phyloP scores from a whole-genome alignment of 2,797 vertebrate genomes.

The Coilia nasus region DNA sequence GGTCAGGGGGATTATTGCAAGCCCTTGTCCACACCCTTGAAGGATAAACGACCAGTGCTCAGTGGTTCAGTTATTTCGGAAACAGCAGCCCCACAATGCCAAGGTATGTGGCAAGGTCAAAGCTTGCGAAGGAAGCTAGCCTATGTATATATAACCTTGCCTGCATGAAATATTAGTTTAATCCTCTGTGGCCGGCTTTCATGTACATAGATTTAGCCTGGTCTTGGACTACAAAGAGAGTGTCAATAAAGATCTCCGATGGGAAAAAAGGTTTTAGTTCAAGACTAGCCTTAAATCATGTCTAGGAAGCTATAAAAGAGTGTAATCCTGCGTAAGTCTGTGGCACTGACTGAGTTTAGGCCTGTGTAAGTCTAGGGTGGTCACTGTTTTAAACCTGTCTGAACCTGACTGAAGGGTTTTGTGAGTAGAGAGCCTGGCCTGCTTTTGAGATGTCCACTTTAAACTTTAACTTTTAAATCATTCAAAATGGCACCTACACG shows the following conservation, averaged over 20 bases:
- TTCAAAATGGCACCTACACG: slow-evolving; percentile 3
- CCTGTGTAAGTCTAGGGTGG: too few relatives aligned
- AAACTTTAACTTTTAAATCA: neutral
- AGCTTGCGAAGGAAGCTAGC: neutral
- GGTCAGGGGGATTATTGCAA: neutral
- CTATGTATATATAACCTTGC: neutral
- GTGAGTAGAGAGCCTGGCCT: neutral
- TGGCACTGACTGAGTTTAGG: too few relatives aligned
- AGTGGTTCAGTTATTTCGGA: neutral
- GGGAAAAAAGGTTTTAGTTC: too few relatives aligned
- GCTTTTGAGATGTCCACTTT: neutral
- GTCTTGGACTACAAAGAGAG: too few relatives aligned
- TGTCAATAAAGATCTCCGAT: too few relatives aligned
- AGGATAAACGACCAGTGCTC: neutral
- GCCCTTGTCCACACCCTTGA: slow-evolving; percentile 5
- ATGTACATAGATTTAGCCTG: too few relatives aligned
- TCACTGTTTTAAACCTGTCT: too few relatives aligned
- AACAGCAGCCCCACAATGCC: neutral
- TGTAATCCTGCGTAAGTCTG: neutral
- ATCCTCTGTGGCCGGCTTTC: neutral
- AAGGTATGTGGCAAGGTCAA: slow-evolving; percentile 4
- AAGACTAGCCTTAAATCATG: too few relatives aligned
- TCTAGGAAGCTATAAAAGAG: neutral
- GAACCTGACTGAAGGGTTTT: neutral
- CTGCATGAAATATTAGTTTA: neutral